Percentiles rank a stretch among this genome's conserved stretches.
phyloP scores from a whole-genome alignment of 2,888 invertebrate species.

The Argynnis bischoffii region DNA sequence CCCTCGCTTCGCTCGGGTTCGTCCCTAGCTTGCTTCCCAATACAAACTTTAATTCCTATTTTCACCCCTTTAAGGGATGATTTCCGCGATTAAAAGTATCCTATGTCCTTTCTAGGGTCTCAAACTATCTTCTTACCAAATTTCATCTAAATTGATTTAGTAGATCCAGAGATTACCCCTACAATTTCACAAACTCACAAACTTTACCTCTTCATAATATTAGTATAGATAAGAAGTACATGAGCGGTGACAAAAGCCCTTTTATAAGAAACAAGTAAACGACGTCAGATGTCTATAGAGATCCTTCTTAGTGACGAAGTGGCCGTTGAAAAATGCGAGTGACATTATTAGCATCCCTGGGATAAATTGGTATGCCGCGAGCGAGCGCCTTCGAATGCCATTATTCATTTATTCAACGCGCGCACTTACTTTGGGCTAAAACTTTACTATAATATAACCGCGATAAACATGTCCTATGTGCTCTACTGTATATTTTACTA shows the following conservation, averaged over 20 bases:
- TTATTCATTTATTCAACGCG: conserved; percentile 79
- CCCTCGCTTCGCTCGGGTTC: no score
- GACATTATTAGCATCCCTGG: conserved; percentile 72
- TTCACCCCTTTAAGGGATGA: no score
- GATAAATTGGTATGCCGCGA: conserved; percentile 76
- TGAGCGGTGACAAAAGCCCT: not conserved
- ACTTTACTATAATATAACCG: conserved; percentile 45
- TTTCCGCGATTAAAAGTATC: no score
- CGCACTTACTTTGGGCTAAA: conserved; percentile 59
- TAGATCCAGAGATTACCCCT: no score
- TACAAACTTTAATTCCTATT: no score
- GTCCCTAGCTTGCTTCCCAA: no score
- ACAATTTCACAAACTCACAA: no score
- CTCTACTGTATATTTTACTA: conserved; percentile 31
- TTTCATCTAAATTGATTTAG: no score
- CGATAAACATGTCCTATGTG: conserved; percentile 38
- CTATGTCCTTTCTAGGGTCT: no score
- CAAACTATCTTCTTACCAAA: no score
- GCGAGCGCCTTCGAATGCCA: conserved; percentile 68
- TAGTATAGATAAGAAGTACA: not conserved
- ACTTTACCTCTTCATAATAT: no score
- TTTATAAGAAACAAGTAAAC: not conserved
- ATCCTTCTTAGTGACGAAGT: conserved; percentile 59
- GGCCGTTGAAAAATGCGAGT: conserved; percentile 72
- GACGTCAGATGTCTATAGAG: conserved; percentile 51